phyloP scores from a whole-genome alignment of 1,140 invertebrate genomes.

The Cryptotermes secundus region DNA sequence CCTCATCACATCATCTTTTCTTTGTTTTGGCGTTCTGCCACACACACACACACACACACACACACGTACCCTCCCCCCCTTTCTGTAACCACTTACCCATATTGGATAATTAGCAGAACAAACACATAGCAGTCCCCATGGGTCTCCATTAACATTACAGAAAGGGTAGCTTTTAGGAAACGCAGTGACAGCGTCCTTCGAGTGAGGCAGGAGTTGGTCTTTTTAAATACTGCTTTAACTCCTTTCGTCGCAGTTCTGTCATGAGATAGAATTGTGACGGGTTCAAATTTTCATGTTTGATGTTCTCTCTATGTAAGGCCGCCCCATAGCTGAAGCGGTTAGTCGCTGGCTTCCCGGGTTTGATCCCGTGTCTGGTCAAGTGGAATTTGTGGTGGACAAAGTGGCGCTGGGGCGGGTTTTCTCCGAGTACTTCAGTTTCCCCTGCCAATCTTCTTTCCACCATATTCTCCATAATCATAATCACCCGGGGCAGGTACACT shows the following conservation, averaged over 20 bases:
- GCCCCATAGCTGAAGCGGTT: no score
- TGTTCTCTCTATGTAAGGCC: neutral
- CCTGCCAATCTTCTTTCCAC: no score
- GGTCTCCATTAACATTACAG: neutral
- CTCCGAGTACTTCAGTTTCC: no score
- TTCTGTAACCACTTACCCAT: neutral
- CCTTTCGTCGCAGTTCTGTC: neutral
- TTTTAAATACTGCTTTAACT: neutral
- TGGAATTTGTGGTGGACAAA: no score
- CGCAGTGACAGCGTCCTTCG: neutral
- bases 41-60: neutral
- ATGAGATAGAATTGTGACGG: neutral
- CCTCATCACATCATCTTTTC: neutral
- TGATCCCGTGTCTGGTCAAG: no score
- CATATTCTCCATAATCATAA: no score
- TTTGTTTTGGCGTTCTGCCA: neutral
- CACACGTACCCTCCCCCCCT: neutral
- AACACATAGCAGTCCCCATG: neutral
- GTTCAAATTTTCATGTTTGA: constrained; percentile 1
- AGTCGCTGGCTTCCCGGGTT: no score
- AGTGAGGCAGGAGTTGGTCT: neutral
- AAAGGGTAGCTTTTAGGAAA: neutral
- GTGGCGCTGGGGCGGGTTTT: no score
- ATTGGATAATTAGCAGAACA: neutral
- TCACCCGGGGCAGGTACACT: no score